These are phyloP conservation scores for Rhinolophus ferrumequinum DNA, from an alignment of 2,113 vertebrate species.

Conservation along the genomic window DNA sequence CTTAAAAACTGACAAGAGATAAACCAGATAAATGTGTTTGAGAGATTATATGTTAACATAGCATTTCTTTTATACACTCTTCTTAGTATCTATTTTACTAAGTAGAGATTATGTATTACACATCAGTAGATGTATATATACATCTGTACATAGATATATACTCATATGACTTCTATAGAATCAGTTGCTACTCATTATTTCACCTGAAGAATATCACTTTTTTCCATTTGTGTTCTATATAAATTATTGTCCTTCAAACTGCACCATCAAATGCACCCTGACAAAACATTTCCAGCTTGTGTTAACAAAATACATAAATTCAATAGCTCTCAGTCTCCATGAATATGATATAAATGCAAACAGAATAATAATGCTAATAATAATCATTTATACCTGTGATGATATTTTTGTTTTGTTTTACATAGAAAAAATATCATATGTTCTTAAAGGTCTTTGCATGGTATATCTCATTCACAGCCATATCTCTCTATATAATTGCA, in stretches of 20 bases:
- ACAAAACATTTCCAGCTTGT: background rate
- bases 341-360: conserved; percentile 61
- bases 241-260: background rate
- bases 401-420: conserved; percentile 74
- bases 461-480: conserved; percentile 64
- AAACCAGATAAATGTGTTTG: background rate
- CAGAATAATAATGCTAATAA: conserved; percentile 64
- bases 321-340: background rate
- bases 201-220: background rate
- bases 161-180: background rate
- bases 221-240: background rate
- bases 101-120: background rate
- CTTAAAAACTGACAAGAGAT: background rate
- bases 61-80: background rate
- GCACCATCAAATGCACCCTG: background rate
- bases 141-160: background rate
- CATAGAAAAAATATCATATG: conserved; percentile 72
- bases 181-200: background rate
- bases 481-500: conserved; percentile 53
- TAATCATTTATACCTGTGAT: conserved; percentile 75
- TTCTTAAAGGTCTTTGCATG: conserved; percentile 77
- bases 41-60: background rate
- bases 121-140: background rate
- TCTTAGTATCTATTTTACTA: background rate
- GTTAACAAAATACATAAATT: conserved; percentile 29